Percentiles rank a stretch among this genome's conserved stretches.
Evolutionary conservation across 92 coral and sea anemone species (phyloP).

Genomic region (Paramuricea clavata): DNA sequence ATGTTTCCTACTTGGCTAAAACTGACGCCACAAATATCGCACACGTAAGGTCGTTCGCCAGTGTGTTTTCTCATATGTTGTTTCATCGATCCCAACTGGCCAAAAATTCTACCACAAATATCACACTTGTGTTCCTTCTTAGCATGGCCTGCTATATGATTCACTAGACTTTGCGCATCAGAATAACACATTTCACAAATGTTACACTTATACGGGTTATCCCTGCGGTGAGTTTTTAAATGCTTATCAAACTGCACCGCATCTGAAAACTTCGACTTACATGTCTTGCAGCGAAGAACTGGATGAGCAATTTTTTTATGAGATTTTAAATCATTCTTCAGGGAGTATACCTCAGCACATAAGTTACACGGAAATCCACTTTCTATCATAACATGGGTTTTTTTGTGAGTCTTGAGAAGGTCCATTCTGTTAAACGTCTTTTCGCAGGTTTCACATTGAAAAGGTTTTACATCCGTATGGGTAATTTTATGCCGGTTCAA

Average conservation of each 20-base stretch:
- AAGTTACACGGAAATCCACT: constrained; percentile 7
- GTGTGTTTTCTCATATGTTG: constrained; percentile 17
- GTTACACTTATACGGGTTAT: not conserved
- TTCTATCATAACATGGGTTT: not conserved
- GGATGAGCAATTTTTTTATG: constrained; percentile 12
- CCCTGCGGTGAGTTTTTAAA: constrained; percentile 10
- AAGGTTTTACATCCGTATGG: not conserved
- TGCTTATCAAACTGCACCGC: not conserved
- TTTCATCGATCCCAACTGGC: not conserved
- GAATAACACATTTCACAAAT: constrained; percentile 18
- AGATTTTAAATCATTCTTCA: not conserved
- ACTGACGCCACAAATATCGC: constrained; percentile 3
- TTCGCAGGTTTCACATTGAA: constrained; percentile 8
- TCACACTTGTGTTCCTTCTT: constrained; percentile 27
- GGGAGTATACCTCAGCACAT: not conserved
- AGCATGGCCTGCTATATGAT: constrained; percentile 16
- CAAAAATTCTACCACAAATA: not conserved
- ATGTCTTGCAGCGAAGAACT: not conserved
- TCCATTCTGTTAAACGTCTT: constrained; percentile 14
- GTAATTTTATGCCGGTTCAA: constrained; percentile 1
- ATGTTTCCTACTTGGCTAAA: constrained; percentile 21
- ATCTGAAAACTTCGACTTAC: constrained; percentile 4
- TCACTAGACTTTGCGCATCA: constrained; percentile 7
- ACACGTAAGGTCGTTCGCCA: not conserved
- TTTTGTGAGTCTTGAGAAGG: constrained; percentile 6